Evolutionary conservation across 1,140 invertebrate genomes (phyloP), one percentile per base, ranked within the genome.

Genomic region (Penaeus indicus): DNA sequence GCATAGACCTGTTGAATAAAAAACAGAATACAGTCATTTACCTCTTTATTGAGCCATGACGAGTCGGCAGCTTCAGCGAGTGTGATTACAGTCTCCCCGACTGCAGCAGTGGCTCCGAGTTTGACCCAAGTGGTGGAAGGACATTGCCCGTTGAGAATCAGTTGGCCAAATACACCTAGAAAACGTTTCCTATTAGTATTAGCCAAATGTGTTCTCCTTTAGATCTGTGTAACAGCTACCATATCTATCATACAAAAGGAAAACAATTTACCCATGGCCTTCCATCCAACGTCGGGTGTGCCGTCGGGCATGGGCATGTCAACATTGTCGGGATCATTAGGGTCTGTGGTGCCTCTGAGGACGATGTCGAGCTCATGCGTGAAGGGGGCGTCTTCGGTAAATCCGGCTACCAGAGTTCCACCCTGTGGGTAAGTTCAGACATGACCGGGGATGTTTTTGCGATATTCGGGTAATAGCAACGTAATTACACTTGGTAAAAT

Each of bases 221-320:
- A 54, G 22, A 25, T 7, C 27, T 61, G 25, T 62, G 80, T 82
- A 22, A 54, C 42, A 1, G 22, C 3, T 8, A 54, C 27, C 54
- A 47, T 60, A 62, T 32, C 7, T 38, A 38, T 25, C 11, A 54
- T 16, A 13, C 16, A 54, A 11, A 54, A 54, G 8, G 54, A 54
- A 54, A 54, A 54, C 54, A 54, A 11, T 54, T 47, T 38, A 90
- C 89, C 89, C 19, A 90, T 75, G 7, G 90, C 87, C 78, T 90
- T 90, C 90, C 85, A 87, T 16, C 90, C 90, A 7, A 90, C 67
- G 25, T 86, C 86, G 13, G 87, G 90, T 21, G 67, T 67, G 19
- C 77, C 90, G 19, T 62, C n/a, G 10, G 78, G 83, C 84, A 86
- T 67, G 42, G 90, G 90, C 80, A 88, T 78, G 60, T 86, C 87